Evolutionary conservation across 2,113 vertebrate genomes (phyloP).

Genomic region (Lynx canadensis): DNA sequence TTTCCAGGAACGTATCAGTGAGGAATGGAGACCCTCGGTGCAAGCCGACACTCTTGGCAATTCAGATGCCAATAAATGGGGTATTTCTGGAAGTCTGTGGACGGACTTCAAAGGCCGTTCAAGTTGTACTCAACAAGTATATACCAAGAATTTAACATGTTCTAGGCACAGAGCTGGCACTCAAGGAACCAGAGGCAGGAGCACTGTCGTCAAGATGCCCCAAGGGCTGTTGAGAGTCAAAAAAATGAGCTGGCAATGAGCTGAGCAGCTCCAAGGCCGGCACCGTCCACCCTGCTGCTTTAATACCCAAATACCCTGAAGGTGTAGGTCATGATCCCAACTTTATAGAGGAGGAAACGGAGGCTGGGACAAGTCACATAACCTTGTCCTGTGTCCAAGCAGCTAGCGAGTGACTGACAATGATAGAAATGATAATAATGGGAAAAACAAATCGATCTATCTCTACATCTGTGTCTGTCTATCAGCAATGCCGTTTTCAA

Average conservation of each 20-base stretch:
- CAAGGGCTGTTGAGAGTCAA: background rate
- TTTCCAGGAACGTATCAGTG: background rate
- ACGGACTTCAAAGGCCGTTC: background rate
- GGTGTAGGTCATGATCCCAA: accelerated
- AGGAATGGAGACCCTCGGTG: background rate
- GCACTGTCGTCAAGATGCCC: accelerated
- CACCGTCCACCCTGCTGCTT: accelerated
- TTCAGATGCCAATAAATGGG: background rate
- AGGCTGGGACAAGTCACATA: background rate
- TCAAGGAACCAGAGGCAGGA: background rate
- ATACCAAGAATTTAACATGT: too few relatives aligned
- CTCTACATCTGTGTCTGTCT: background rate
- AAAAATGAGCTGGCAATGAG: accelerated
- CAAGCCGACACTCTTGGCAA: background rate
- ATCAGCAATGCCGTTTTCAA: background rate
- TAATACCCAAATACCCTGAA: too few relatives aligned
- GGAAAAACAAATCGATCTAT: background rate
- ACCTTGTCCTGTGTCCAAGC: background rate
- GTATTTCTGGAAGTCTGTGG: background rate
- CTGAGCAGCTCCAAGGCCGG: accelerated
- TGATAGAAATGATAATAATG: background rate
- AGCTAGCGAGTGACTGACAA: background rate
- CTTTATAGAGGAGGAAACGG: background rate
- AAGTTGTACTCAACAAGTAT: background rate
- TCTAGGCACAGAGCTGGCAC: accelerated